Evolutionary conservation across 2,113 vertebrate species (phyloP), one percentile per base, ranked within the genome.

Genomic region (Lycaon pictus): DNA sequence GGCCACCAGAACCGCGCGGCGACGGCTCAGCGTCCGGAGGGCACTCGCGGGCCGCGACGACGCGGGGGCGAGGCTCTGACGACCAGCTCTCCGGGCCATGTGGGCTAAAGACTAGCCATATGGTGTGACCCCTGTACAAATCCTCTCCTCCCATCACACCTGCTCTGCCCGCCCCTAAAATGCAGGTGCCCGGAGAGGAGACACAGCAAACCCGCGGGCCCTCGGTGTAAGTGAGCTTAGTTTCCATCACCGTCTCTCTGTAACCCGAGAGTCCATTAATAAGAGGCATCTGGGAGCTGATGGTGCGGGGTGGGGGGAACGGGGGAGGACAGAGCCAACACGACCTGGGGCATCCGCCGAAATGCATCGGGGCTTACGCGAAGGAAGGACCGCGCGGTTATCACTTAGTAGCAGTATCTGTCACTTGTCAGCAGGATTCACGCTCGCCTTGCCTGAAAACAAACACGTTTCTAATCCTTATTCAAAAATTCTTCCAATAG

Each of bases 391-490:
- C 43, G 92, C 37, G n/a, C 72, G 79, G 63, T 32, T 25, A 71
- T 79, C 27, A n/a, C 13, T 93, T 72, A 23, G 20, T 22, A 92
- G 48, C 22, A 96, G 51, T 90, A 58, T 60, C 53, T 81, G 55
- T 53, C 37, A 67, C 63, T 93, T 88, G 35, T 69, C 63, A 77
- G 0, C 77, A 56, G 92, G 56, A 91, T 35, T 87, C 92, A 93
- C 20, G 35, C 65, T 10, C 23, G 69, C 23, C 63, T 76, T 92
- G 77, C 77, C 90, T 67, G 71, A 92, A 55, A 77, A 93, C 84
- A 94, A 77, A 88, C 37, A 90, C 11, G 55, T 65, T 87, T 56
- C 81, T 84, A 94, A 85, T 94, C 67, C 71, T 93, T 51, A 95
- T 48, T 80, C 51, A 77, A 83, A 93, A 93, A 69, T 43, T 65